These are phyloP conservation scores for Tethya wilhelma DNA, from an alignment of 37 sponge, comb jelly and placozoan species.

Conservation along the genomic window DNA sequence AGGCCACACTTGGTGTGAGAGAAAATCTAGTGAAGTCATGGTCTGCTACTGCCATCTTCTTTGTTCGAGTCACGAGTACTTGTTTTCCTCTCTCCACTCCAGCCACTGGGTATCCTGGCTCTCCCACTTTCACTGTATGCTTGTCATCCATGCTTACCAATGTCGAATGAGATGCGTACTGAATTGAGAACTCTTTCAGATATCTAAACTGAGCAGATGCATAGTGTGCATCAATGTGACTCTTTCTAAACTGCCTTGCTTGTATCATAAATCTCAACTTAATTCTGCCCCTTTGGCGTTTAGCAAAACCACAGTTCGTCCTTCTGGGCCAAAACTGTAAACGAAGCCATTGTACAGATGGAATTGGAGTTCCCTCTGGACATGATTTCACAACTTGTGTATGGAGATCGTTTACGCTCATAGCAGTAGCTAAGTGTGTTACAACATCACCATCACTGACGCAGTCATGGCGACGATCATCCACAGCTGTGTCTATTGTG, in stretches of 20 bases:
- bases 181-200: constrained; percentile 26
- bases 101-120: constrained; percentile 63
- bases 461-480: constrained; percentile 35
- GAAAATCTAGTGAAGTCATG: constrained; percentile 32
- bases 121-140: constrained; percentile 55
- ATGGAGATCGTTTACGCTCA: background rate
- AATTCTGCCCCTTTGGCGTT: constrained; percentile 19
- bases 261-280: constrained; percentile 32
- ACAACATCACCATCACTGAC: constrained; percentile 8
- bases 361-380: constrained; percentile 27
- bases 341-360: constrained; percentile 30
- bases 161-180: background rate
- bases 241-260: constrained; percentile 16
- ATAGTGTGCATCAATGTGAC: constrained; percentile 26
- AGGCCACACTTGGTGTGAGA: constrained; percentile 11
- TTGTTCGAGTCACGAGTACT: constrained; percentile 6
- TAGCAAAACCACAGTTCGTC: background rate
- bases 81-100: constrained; percentile 39
- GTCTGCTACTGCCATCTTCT: constrained; percentile 25
- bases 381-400: background rate
- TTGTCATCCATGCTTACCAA: constrained; percentile 39
- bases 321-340: constrained; percentile 39
- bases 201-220: constrained; percentile 38
- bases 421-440: constrained; percentile 9
- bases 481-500: background rate